Evolutionary conservation across 2,797 vertebrate genomes (phyloP).

Genomic region (Spheniscus humboldti): DNA sequence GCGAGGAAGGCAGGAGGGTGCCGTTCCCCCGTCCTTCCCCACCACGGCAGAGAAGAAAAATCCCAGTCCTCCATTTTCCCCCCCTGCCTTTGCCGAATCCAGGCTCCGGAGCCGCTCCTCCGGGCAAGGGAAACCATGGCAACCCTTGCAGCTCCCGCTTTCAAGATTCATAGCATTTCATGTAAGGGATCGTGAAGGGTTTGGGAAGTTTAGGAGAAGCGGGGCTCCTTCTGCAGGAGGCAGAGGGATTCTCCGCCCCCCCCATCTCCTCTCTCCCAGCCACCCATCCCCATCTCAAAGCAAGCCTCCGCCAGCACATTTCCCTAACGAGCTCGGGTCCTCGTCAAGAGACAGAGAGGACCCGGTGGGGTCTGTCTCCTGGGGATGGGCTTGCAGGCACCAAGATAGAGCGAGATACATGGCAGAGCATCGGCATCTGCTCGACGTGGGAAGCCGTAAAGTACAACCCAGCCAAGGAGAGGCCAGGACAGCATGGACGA

Average conservation of each 20-base stretch:
- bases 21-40: background rate
- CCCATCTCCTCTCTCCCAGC: background rate
- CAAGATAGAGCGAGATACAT: background rate
- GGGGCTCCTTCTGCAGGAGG: slow-evolving; percentile 4
- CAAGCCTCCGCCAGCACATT: accelerated
- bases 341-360: background rate
- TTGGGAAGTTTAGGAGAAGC: background rate
- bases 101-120: slow-evolving; percentile 40
- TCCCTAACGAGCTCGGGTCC: background rate
- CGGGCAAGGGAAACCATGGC: slow-evolving; percentile 65
- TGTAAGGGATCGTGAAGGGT: background rate
- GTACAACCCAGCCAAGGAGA: background rate
- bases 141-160: slow-evolving; percentile 57
- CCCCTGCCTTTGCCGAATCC: slow-evolving; percentile 45
- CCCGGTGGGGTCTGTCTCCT: background rate
- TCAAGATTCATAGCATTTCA: slow-evolving; percentile 41
- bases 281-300: background rate
- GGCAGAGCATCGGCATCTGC: background rate
- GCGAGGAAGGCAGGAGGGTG: background rate
- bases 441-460: background rate
- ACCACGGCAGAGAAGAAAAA: background rate
- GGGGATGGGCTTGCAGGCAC: background rate
- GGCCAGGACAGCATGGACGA: background rate
- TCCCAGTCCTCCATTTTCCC: slow-evolving; percentile 35
- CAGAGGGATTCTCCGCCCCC: background rate